These are phyloP conservation scores for Sinocyclocheilus anophthalmus DNA, from an alignment of 2,113 vertebrate species.

Conservation along the genomic window DNA sequence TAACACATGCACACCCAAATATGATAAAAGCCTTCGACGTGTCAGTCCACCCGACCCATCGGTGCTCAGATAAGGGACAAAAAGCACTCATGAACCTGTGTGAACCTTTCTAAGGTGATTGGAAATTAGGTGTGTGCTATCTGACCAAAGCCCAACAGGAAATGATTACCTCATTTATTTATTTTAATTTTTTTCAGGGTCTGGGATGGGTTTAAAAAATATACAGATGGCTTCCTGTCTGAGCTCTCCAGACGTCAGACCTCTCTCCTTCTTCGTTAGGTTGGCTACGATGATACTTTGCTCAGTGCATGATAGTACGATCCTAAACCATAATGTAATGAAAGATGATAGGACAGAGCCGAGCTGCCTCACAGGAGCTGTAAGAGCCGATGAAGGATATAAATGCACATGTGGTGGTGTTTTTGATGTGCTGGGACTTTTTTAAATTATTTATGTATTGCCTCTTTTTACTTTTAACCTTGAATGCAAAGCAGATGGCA, in stretches of 20 bases:
- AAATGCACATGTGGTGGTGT: slow-evolving; percentile 2
- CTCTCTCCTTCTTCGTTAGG: slow-evolving; percentile 47
- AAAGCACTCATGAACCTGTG: background rate
- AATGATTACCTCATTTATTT: background rate
- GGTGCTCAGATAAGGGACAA: slow-evolving; percentile 38
- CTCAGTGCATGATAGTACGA: background rate
- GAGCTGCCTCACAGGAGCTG: background rate
- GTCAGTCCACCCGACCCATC: slow-evolving; percentile 53
- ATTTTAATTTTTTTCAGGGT: background rate
- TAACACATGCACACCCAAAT: slow-evolving; percentile 58
- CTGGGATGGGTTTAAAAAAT: background rate
- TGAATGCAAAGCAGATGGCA: background rate
- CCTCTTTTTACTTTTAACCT: background rate
- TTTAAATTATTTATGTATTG: background rate
- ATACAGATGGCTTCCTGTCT: slow-evolving; percentile 8
- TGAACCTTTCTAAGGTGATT: slow-evolving; percentile 33
- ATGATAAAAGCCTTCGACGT: slow-evolving; percentile 57
- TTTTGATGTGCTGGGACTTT: background rate
- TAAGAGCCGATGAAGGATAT: background rate
- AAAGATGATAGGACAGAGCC: slow-evolving; percentile 41
- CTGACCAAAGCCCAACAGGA: background rate
- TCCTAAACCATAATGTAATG: slow-evolving; percentile 32
- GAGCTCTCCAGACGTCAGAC: slow-evolving; percentile 57
- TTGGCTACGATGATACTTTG: background rate
- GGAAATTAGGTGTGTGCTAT: slow-evolving; percentile 7